Percentiles rank a stretch among this genome's conserved stretches.
Conservation (phyloP, 2,888 invertebrate genomes). For the Pimpla rufipes region DNA sequence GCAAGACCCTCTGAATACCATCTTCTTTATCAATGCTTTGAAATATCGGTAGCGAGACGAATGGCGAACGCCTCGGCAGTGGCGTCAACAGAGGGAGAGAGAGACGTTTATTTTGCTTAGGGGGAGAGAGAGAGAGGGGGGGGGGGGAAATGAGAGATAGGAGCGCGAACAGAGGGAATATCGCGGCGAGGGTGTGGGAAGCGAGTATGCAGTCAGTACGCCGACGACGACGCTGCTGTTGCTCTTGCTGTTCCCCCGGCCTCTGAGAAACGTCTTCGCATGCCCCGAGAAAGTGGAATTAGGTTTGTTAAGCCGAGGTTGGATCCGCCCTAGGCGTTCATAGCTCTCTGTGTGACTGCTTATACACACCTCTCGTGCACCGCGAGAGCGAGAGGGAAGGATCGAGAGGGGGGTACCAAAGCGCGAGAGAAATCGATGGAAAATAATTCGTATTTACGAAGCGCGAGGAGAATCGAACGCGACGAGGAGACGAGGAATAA, state of each 20-base stretch:
- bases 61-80: slow-evolving; percentile 17
- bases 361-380: slow-evolving; percentile 2
- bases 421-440: slow-evolving; percentile 49
- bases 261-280: slow-evolving; percentile 26
- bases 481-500: not conserved
- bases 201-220: slow-evolving; percentile 17
- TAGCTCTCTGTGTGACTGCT: slow-evolving; percentile 7
- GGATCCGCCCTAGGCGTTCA: slow-evolving; percentile 50
- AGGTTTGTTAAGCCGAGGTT: slow-evolving; percentile 59
- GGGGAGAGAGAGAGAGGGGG: not conserved
- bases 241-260: slow-evolving; percentile 31
- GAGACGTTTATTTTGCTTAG: too few relatives aligned
- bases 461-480: slow-evolving; percentile 9
- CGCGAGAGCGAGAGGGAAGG: too few relatives aligned
- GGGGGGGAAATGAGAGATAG: too few relatives aligned
- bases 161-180: not conserved
- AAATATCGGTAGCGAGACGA: slow-evolving; percentile 52
- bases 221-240: slow-evolving; percentile 1
- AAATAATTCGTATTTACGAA: slow-evolving; percentile 54
- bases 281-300: slow-evolving; percentile 55
- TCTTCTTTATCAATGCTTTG: slow-evolving; percentile 58
- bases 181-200: not conserved
- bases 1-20: slow-evolving; percentile 31
- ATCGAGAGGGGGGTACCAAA: too few relatives aligned
- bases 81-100: slow-evolving; percentile 3